Conservation (phyloP, 2,113 vertebrate species). For the Pithys albifrons region DNA sequence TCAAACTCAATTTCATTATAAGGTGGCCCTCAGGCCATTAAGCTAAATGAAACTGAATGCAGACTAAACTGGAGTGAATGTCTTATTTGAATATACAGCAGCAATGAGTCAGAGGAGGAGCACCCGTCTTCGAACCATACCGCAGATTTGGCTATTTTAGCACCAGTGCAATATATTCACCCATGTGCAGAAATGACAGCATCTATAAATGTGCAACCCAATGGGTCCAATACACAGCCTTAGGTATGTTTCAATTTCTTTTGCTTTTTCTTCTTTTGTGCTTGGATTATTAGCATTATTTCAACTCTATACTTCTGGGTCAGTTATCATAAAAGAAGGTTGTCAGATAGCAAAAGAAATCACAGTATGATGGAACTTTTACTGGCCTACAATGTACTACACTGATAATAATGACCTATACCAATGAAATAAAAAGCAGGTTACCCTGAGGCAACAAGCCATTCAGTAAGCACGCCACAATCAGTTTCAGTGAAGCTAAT, state of each 20-base stretch:
- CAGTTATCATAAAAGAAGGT: background rate
- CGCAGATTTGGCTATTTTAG: background rate
- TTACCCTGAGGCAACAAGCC: background rate
- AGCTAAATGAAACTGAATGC: background rate
- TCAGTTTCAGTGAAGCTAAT: background rate
- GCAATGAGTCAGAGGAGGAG: background rate
- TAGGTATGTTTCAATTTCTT: background rate
- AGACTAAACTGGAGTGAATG: background rate
- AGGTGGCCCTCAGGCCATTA: background rate
- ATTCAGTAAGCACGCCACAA: background rate
- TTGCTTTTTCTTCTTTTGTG: background rate
- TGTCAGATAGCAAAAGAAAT: background rate
- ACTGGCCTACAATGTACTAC: background rate
- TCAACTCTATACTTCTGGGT: background rate
- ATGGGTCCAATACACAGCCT: background rate
- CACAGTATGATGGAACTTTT: background rate
- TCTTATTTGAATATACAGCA: background rate
- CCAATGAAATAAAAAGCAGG: background rate
- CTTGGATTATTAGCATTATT: background rate
- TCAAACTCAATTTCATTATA: conserved; percentile 2
- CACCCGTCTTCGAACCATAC: background rate
- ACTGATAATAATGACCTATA: background rate
- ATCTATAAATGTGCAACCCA: background rate
- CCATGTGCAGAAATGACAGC: background rate
- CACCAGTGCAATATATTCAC: background rate